These are phyloP conservation scores for Venusia cambrica DNA, from an alignment of 2,888 invertebrate species.

Conservation along the genomic window DNA sequence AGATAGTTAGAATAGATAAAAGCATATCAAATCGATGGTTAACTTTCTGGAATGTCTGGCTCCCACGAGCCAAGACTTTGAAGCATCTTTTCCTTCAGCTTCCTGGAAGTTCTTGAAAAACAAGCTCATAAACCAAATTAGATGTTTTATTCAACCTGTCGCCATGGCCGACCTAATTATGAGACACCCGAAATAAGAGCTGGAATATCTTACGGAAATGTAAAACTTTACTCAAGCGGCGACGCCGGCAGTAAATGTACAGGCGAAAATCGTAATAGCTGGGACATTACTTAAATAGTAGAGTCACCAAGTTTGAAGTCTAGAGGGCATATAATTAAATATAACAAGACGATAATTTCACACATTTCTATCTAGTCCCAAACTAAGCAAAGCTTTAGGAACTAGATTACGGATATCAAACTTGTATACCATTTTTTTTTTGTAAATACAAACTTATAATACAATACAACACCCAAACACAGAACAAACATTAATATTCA, in stretches of 20 bases:
- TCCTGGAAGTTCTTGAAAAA: slow-evolving; percentile 19
- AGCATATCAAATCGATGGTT: slow-evolving; percentile 1
- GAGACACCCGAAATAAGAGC: slow-evolving; percentile 21
- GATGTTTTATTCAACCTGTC: slow-evolving; percentile 13
- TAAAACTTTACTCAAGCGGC: slow-evolving; percentile 15
- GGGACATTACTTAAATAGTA: neutral
- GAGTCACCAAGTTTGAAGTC: no score
- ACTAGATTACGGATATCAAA: no score
- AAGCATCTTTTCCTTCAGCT: slow-evolving; percentile 1
- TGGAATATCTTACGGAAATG: slow-evolving; percentile 29
- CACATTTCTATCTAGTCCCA: no score
- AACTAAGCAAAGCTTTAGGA: no score
- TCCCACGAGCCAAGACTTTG: slow-evolving; percentile 6
- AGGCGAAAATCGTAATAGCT: neutral
- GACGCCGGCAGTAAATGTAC: slow-evolving; percentile 4
- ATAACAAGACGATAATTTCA: no score
- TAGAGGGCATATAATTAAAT: no score
- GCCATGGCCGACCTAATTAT: slow-evolving; percentile 20
- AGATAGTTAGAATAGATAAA: no score
- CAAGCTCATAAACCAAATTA: slow-evolving; percentile 18
- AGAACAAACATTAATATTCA: no score
- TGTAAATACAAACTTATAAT: no score
- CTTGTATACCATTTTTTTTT: no score
- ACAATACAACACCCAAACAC: no score
- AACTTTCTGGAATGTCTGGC: slow-evolving; percentile 1